Conservation (phyloP, 2,888 invertebrate species). For the Julus scandinavius region DNA sequence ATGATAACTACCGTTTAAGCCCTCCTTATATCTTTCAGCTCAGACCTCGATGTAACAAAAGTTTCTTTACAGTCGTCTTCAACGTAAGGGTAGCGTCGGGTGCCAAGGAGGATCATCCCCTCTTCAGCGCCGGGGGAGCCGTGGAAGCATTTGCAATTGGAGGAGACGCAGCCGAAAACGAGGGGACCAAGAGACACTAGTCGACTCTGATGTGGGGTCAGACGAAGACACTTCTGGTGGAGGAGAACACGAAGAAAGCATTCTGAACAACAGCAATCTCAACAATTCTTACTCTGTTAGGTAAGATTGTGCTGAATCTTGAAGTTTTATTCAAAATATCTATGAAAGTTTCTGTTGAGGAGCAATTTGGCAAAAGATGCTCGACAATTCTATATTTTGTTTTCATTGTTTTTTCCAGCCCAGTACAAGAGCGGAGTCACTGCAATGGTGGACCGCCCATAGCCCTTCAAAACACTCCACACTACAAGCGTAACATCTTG, state of each 20-base stretch:
- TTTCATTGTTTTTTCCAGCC: conserved; percentile 1
- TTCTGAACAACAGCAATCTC: conserved; percentile 64
- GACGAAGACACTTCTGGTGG: conserved; percentile 71
- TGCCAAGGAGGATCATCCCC: conserved; percentile 57
- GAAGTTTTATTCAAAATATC: too few relatives aligned
- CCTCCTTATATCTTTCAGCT: not conserved
- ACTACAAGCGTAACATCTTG: conserved; percentile 63
- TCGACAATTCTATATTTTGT: too few relatives aligned
- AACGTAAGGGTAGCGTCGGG: conserved; percentile 57
- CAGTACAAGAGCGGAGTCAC: conserved; percentile 68
- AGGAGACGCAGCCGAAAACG: conserved; percentile 61
- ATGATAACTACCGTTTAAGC: not conserved
- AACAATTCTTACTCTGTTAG: conserved; percentile 59
- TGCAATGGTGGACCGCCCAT: conserved; percentile 70
- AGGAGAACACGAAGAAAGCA: conserved; percentile 64
- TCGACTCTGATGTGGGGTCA: conserved; percentile 72
- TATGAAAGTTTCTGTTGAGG: not conserved
- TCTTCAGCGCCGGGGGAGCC: conserved; percentile 62
- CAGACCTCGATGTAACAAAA: not conserved
- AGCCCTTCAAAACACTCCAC: conserved; percentile 62
- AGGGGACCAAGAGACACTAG: conserved; percentile 64
- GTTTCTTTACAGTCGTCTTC: conserved; percentile 55
- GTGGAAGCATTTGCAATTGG: conserved; percentile 66
- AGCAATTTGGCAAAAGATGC: too few relatives aligned
- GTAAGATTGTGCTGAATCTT: conserved; percentile 59